Base-by-base conservation (phyloP, 2,888 invertebrate species). In the Therioaphis trifolii region DNA sequence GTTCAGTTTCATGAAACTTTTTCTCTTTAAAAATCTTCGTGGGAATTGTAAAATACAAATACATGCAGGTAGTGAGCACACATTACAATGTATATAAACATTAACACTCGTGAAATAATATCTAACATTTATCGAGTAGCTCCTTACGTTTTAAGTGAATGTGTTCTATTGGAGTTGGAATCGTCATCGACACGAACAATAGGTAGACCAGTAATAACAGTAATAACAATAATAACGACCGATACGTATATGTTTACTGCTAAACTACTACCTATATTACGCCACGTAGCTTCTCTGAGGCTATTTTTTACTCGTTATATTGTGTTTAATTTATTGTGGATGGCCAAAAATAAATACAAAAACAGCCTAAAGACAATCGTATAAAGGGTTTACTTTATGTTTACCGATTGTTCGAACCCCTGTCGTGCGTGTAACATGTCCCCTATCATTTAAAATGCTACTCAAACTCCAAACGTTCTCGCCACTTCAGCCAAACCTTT, bases 381-480 rank as follows among this genome's bases (percentile, higher is more conserved):
- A 79, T 79, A 27, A 72, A 80, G 71, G 80, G 71, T 61, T 80
- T 80, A 69, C 71, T 80, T 29, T 63, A 61, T 80, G 80, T 82
- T 82, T 82, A 63, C 49, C 72, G 63, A 82, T 82, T 82, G 72
- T 82, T 63, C 72, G 29, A n/a, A 40, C 82, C 63, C 82, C 82
- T 18, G 82, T 18, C 46, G 72, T 18, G 82, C 14, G 72, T 63
- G 72, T 82, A 74, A 82, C 82, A 82, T 74, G 82, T 82, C 82
- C 82, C 82, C 82, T 82, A 82, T 82, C 82, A 82, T 82, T 71
- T 82, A 74, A 74, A 82, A 82, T 14, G 72, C 21, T 63, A 72
- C 27, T 4, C n/a, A 21, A 82, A 63, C 63, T 61, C 49, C 61
- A 61, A 21, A 61, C 82, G 49, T 63, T 63, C n/a, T n/a, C n/a